Evolutionary conservation across 2,888 invertebrate species (phyloP).

Genomic region (Parthenolecanium corni): DNA sequence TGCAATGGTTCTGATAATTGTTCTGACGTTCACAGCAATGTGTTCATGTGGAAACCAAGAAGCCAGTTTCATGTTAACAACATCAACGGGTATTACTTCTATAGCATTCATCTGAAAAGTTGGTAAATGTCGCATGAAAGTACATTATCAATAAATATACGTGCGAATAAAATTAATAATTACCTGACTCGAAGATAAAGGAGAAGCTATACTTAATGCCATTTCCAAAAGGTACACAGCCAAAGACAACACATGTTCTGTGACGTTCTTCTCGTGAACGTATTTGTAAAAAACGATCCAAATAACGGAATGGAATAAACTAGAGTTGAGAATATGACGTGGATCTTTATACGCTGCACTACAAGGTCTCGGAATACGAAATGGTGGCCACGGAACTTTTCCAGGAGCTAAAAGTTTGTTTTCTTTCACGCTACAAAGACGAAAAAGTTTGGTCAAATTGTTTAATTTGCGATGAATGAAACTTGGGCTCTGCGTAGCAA

Average conservation of each 20-base stretch:
- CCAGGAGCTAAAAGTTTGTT: slow-evolving; percentile 38
- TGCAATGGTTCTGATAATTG: slow-evolving; percentile 45
- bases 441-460: neutral
- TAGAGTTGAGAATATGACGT: slow-evolving; percentile 46
- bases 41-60: slow-evolving; percentile 63
- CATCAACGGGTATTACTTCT: slow-evolving; percentile 34
- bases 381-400: slow-evolving; percentile 71
- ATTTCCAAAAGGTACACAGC: slow-evolving; percentile 69
- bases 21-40: slow-evolving; percentile 62
- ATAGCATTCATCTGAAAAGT: slow-evolving; percentile 42
- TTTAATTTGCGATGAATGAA: too few relatives aligned
- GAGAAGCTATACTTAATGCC: slow-evolving; percentile 10
- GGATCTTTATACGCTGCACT: slow-evolving; percentile 58
- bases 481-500: neutral
- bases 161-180: too few relatives aligned
- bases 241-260: slow-evolving; percentile 80
- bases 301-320: slow-evolving; percentile 57
- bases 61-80: slow-evolving; percentile 47
- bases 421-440: slow-evolving; percentile 37
- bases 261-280: slow-evolving; percentile 55
- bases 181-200: too few relatives aligned
- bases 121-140: neutral
- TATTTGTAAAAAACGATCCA: slow-evolving; percentile 76
- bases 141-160: neutral
- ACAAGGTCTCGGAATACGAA: slow-evolving; percentile 55